These are phyloP conservation scores for Fulica atra DNA, from an alignment of 2,113 vertebrate genomes.

Conservation along the genomic window DNA sequence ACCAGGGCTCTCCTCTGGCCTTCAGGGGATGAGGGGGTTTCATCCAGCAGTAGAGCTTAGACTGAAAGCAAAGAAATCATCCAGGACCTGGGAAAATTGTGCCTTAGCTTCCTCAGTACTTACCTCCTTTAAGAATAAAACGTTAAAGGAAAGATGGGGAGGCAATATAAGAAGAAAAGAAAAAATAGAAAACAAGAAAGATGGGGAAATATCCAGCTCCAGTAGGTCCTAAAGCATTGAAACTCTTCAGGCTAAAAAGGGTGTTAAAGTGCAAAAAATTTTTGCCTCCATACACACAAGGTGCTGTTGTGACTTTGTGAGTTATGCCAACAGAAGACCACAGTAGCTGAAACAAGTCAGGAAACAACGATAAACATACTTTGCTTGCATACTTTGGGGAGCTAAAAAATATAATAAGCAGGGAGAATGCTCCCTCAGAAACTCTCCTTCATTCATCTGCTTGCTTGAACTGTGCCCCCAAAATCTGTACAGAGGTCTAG, in stretches of 20 bases:
- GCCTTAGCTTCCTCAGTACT: not conserved
- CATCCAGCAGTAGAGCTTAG: not conserved
- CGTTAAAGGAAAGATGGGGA: not conserved
- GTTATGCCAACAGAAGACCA: not conserved
- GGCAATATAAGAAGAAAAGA: not conserved
- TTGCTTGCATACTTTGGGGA: not conserved
- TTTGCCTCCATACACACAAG: not conserved
- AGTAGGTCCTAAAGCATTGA: not conserved
- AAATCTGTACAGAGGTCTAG: not conserved
- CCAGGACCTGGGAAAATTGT: not conserved
- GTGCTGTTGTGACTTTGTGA: not conserved
- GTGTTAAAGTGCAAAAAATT: not conserved
- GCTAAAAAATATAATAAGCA: not conserved
- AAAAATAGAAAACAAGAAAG: not conserved
- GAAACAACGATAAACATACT: not conserved
- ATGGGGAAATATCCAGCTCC: not conserved
- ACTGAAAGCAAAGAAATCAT: not conserved
- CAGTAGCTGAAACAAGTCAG: not conserved
- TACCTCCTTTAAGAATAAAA: not conserved
- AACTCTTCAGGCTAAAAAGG: not conserved
- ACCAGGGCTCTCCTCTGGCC: not conserved
- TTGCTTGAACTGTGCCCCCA: not conserved
- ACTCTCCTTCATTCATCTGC: not conserved
- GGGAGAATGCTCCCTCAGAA: not conserved
- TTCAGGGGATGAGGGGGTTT: not conserved